Conservation (phyloP, 2,113 vertebrate genomes). For the Cheilinus undulatus region DNA sequence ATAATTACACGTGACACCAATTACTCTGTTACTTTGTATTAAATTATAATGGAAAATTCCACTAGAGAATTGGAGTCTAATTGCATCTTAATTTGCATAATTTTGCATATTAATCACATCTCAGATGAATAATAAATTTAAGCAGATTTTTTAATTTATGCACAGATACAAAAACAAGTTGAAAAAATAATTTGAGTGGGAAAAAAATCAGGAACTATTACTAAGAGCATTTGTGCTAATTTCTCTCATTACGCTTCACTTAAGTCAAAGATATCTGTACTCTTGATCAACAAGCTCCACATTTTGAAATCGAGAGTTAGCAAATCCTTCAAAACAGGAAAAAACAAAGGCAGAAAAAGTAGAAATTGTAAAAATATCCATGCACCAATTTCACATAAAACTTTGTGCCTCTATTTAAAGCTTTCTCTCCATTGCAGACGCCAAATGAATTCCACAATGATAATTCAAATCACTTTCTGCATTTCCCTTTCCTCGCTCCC, state of each 20-base stretch:
- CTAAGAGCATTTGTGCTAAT: constrained; percentile 95
- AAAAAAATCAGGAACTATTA: constrained; percentile 93
- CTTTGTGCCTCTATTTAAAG: constrained; percentile 50
- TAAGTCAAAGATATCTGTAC: constrained; percentile 89
- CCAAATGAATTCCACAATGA: constrained; percentile 56
- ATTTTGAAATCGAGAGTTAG: constrained; percentile 40
- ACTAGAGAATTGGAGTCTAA: constrained; percentile 99
- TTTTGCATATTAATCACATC: constrained; percentile 99
- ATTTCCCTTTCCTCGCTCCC: constrained; percentile 14
- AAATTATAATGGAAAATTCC: constrained; percentile 99
- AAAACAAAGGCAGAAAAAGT: not conserved
- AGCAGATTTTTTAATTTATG: constrained; percentile 99
- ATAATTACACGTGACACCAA: constrained; percentile 99
- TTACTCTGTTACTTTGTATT: constrained; percentile 99
- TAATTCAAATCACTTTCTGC: constrained; percentile 72
- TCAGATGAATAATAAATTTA: constrained; percentile 99
- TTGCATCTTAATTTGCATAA: constrained; percentile 99
- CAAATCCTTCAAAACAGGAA: constrained; percentile 5
- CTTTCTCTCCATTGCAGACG: constrained; percentile 22
- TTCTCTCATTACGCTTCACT: constrained; percentile 93
- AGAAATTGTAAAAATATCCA: constrained; percentile 35
- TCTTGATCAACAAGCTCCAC: constrained; percentile 84
- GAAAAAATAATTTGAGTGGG: constrained; percentile 88
- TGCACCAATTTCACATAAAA: constrained; percentile 43
- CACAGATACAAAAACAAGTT: constrained; percentile 98